phyloP scores from a whole-genome alignment of 2,888 invertebrate species.

The Rhingia campestris region DNA sequence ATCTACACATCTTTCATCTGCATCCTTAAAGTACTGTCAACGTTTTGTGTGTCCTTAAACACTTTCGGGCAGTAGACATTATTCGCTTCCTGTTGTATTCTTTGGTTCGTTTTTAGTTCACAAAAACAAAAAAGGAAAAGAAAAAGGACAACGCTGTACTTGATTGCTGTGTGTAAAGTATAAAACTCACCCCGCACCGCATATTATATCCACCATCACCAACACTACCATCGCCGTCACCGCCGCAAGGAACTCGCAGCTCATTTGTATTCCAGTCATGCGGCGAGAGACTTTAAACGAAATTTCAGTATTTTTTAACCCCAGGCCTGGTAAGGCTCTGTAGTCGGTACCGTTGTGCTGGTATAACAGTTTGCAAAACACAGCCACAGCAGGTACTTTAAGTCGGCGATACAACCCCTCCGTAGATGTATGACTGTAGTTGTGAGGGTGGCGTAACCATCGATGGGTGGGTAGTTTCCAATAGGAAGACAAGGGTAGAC shows the following conservation, averaged over 20 bases:
- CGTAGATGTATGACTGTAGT: constrained; percentile 22
- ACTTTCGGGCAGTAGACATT: constrained; percentile 70
- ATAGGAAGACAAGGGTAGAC: constrained; percentile 56
- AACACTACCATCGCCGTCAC: constrained; percentile 43
- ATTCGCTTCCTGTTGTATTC: constrained; percentile 51
- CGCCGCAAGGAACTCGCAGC: constrained; percentile 68
- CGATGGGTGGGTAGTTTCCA: constrained; percentile 54
- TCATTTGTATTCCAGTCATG: constrained; percentile 74
- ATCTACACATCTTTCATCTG: constrained; percentile 57
- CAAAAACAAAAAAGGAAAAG: constrained; percentile 51
- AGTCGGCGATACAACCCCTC: constrained; percentile 46
- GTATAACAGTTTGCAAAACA: constrained; percentile 71
- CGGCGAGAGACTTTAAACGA: constrained; percentile 71
- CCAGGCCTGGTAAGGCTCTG: constrained; percentile 51
- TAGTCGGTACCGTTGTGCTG: constrained; percentile 37
- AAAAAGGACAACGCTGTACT: constrained; percentile 71
- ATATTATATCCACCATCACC: background rate
- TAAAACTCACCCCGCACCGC: constrained; percentile 72
- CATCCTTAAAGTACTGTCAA: constrained; percentile 69
- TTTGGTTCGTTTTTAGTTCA: background rate
- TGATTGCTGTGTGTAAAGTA: constrained; percentile 77
- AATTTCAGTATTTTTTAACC: constrained; percentile 72
- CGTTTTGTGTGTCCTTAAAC: constrained; percentile 63
- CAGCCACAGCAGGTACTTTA: constrained; percentile 53
- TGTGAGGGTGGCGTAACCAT: constrained; percentile 52